Percentiles rank a stretch among this genome's conserved stretches.
These are phyloP conservation scores for Colletes collaris DNA, from an alignment of 2,888 invertebrate genomes.

Conservation along the genomic window DNA sequence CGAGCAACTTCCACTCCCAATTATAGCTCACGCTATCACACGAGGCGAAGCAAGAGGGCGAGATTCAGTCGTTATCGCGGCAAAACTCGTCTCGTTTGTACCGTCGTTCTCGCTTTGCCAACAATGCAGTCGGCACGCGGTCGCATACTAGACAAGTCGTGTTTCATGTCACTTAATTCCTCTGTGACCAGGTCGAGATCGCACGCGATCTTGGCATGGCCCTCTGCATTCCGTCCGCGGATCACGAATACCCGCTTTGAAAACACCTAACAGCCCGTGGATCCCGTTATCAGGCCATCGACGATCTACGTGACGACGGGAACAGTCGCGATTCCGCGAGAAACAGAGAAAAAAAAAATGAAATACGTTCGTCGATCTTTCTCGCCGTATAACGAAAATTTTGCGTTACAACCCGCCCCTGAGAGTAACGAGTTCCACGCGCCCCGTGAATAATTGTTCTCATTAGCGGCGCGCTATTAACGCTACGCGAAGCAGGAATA, in stretches of 20 bases:
- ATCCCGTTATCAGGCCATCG: background rate
- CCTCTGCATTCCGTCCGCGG: background rate
- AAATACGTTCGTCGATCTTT: slow-evolving; percentile 7
- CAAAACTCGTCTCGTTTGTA: slow-evolving; percentile 17
- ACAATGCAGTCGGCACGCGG: slow-evolving; percentile 38
- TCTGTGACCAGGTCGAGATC: slow-evolving; percentile 61
- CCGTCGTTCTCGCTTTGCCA: slow-evolving; percentile 28
- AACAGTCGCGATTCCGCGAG: background rate
- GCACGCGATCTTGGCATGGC: slow-evolving; percentile 52
- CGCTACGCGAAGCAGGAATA: background rate
- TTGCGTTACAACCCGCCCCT: slow-evolving; percentile 10
- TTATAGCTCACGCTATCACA: too few relatives aligned
- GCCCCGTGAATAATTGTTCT: slow-evolving; percentile 29
- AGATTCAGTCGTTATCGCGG: too few relatives aligned
- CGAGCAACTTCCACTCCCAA: too few relatives aligned
- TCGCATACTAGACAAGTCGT: slow-evolving; percentile 50
- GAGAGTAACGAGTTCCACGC: slow-evolving; percentile 10
- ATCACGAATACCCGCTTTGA: background rate
- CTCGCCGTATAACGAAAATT: slow-evolving; percentile 20
- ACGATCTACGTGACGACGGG: background rate
- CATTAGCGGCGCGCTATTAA: slow-evolving; percentile 9
- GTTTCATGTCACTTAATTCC: slow-evolving; percentile 73
- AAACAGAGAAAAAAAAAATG: background rate
- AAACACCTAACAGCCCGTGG: background rate
- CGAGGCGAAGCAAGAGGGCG: too few relatives aligned